Evolutionary conservation across 1,140 invertebrate species (phyloP).

Genomic region (Drosophila pectinifera): DNA sequence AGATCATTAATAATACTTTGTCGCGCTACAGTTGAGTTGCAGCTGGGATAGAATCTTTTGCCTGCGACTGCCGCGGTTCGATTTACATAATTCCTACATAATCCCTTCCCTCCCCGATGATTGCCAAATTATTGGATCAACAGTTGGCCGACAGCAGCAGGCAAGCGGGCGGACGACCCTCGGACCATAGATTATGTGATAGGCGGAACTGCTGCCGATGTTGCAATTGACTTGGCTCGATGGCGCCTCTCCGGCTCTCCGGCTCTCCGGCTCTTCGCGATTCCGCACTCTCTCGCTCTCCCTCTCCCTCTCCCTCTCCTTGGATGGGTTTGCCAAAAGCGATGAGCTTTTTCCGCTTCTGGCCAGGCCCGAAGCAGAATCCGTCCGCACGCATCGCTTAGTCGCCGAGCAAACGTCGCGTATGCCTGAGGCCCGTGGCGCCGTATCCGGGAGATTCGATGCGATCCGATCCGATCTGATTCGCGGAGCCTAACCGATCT

Average conservation of each 20-base stretch:
- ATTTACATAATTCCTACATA: conserved; percentile 73
- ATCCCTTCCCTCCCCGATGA: conserved; percentile 17
- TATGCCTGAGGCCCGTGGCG: conserved; percentile 62
- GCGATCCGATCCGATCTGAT: conserved; percentile 44
- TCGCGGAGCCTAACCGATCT: conserved; percentile 27
- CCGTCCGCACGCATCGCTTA: conserved; percentile 47
- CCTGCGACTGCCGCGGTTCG: conserved; percentile 5
- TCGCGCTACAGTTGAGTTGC: conserved; percentile 65
- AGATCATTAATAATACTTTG: conserved; percentile 80
- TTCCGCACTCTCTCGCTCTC: neutral
- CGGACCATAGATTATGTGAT: conserved; percentile 54
- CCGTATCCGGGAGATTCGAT: conserved; percentile 60
- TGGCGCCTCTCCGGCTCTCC: conserved; percentile 28
- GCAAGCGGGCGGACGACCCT: neutral
- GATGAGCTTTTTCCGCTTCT: conserved; percentile 55
- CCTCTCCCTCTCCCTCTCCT: too few relatives aligned
- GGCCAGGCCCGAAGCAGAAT: conserved; percentile 37
- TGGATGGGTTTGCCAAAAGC: conserved; percentile 40
- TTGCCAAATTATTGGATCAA: conserved; percentile 58
- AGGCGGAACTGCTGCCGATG: conserved; percentile 38
- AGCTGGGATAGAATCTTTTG: conserved; percentile 43
- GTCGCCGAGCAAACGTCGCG: conserved; percentile 70
- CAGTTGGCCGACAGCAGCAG: conserved; percentile 40
- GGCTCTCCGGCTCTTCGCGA: conserved; percentile 25
- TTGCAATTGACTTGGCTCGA: conserved; percentile 49